Evolutionary conservation across 2,797 vertebrate genomes (phyloP).

Genomic region (Accipiter fasciatus): DNA sequence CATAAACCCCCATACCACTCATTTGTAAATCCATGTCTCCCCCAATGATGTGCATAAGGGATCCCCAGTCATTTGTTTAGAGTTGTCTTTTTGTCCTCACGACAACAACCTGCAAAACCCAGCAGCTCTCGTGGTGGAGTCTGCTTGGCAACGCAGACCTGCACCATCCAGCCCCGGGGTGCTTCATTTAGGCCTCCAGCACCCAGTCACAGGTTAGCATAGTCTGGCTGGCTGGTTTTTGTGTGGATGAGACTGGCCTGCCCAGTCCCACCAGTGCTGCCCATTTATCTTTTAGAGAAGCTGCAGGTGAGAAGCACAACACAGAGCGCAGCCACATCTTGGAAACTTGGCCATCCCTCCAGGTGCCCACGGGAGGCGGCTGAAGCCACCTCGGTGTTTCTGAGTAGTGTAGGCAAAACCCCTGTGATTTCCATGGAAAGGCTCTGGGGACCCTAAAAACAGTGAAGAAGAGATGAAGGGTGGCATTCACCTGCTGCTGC

Average conservation of each 20-base stretch:
- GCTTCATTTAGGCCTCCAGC: background rate
- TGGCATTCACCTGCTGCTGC: background rate
- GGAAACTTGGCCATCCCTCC: background rate
- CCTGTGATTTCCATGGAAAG: background rate
- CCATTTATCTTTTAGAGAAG: background rate
- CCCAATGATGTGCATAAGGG: too few relatives aligned
- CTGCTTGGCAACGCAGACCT: background rate
- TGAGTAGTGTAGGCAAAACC: background rate
- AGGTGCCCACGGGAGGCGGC: background rate
- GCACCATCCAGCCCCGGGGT: background rate
- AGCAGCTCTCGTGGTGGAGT: background rate
- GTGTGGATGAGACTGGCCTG: background rate
- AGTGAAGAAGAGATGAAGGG: background rate
- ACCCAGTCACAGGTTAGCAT: background rate
- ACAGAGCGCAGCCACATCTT: background rate
- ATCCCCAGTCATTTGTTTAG: background rate
- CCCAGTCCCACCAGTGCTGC: background rate
- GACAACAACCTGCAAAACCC: background rate
- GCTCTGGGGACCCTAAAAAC: background rate
- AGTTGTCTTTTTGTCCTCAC: background rate
- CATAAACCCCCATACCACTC: rapidly evolving
- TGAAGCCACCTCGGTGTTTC: background rate
- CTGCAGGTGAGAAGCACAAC: background rate
- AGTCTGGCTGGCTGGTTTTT: background rate
- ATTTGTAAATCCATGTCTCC: background rate